Evolutionary conservation across 1,140 invertebrate genomes (phyloP).

Genomic region (Listronotus bonariensis): DNA sequence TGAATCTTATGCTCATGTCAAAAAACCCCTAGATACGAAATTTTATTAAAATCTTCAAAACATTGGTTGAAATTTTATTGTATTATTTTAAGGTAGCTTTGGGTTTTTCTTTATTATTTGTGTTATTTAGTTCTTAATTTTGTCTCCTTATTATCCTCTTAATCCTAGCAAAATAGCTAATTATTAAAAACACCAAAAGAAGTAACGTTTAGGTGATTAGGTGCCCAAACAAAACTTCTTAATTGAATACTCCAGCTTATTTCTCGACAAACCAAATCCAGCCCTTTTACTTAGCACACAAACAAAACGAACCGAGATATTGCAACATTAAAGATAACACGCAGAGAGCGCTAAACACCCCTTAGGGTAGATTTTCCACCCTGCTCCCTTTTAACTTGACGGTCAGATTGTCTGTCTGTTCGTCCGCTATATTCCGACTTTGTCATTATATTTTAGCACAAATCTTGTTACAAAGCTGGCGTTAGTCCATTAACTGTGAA

Average conservation of each 20-base stretch:
- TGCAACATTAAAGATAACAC: conserved; percentile 49
- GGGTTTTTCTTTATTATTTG: no score
- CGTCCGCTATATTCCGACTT: conserved; percentile 25
- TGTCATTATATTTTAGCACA: conserved; percentile 31
- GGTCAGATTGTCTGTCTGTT: conserved; percentile 40
- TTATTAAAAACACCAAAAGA: conserved; percentile 16
- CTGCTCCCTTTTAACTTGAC: conserved; percentile 11
- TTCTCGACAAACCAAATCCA: conserved; percentile 10
- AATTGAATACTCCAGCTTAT: conserved; percentile 21
- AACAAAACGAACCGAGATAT: conserved; percentile 35
- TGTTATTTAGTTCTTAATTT: no score
- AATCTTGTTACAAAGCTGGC: conserved; percentile 31
- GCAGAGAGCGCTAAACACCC: conserved; percentile 43
- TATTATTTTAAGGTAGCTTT: no score
- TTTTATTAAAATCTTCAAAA: no score
- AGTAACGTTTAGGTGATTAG: conserved; percentile 11
- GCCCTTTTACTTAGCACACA: conserved; percentile 19
- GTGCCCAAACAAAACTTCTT: conserved; percentile 27
- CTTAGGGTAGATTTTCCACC: conserved; percentile 23
- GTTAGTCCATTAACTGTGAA: conserved; percentile 25
- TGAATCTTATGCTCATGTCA: no score
- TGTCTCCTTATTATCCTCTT: background rate
- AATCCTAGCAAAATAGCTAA: conserved; percentile 5
- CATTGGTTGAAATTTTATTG: no score
- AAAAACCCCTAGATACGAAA: no score